Conservation (phyloP, 2,797 vertebrate genomes). For the Notolabrus celidotus region DNA sequence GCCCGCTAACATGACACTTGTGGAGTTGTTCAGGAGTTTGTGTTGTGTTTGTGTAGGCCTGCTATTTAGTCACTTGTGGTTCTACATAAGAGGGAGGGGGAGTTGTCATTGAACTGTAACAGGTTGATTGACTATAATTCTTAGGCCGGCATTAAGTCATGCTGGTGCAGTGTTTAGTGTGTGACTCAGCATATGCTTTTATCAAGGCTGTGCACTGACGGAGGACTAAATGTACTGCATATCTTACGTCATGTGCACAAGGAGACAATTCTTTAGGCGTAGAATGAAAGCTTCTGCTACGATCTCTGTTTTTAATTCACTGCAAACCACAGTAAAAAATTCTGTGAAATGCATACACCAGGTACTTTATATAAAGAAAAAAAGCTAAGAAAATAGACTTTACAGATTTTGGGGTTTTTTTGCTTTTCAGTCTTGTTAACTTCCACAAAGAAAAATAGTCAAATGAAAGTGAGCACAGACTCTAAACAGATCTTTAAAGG, state of each 20-base stretch:
- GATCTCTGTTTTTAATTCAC: background rate
- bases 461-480: slow-evolving; percentile 38
- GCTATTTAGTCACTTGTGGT: slow-evolving; percentile 23
- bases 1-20: slow-evolving; percentile 36
- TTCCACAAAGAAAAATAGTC: slow-evolving; percentile 16
- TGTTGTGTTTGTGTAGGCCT: slow-evolving; percentile 41
- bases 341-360: background rate
- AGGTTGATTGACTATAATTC: slow-evolving; percentile 30
- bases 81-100: slow-evolving; percentile 38
- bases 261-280: background rate
- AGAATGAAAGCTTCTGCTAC: background rate
- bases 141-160: background rate
- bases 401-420: slow-evolving; percentile 3
- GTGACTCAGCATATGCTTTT: slow-evolving; percentile 13
- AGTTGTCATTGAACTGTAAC: slow-evolving; percentile 55
- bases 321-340: background rate
- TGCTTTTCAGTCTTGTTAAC: background rate
- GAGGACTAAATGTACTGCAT: background rate
- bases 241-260: background rate
- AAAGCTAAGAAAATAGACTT: slow-evolving; percentile 1
- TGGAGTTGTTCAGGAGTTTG: slow-evolving; percentile 14
- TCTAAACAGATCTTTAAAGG: slow-evolving; percentile 58
- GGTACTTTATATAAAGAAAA: background rate
- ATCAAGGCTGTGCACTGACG: background rate
- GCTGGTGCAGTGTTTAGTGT: background rate